Evolutionary conservation across 2,797 vertebrate genomes (phyloP).

Genomic region (Chloroceryle amazona): DNA sequence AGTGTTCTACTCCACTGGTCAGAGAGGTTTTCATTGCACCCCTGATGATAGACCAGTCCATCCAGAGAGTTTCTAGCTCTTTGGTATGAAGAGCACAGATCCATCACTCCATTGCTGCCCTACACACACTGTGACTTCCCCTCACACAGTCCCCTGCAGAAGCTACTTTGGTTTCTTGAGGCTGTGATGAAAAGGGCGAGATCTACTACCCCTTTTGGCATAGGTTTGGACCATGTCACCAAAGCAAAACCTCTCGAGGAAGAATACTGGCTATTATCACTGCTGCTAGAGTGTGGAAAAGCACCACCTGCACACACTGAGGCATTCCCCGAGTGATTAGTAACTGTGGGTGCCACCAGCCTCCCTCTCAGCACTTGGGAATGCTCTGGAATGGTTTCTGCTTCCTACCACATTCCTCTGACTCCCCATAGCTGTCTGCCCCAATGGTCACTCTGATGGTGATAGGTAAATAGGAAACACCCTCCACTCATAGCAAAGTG

Average conservation of each 20-base stretch:
- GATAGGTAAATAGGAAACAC: background rate
- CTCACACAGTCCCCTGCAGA: background rate
- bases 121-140: background rate
- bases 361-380: background rate
- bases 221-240: background rate
- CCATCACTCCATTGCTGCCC: background rate
- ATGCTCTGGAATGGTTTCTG: background rate
- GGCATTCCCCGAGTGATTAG: background rate
- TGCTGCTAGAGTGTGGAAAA: background rate
- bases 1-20: background rate
- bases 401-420: background rate
- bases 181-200: background rate
- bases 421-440: background rate
- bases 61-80: background rate
- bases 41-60: background rate
- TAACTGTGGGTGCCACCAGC: background rate
- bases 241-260: background rate
- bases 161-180: background rate
- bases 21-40: background rate
- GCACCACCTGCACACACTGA: background rate
- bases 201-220: background rate
- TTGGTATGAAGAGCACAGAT: background rate
- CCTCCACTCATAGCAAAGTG: background rate
- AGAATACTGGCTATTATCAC: background rate
- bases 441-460: background rate